Evolutionary conservation across 2,888 invertebrate genomes (phyloP).

Genomic region (Cacoxenus indagator): DNA sequence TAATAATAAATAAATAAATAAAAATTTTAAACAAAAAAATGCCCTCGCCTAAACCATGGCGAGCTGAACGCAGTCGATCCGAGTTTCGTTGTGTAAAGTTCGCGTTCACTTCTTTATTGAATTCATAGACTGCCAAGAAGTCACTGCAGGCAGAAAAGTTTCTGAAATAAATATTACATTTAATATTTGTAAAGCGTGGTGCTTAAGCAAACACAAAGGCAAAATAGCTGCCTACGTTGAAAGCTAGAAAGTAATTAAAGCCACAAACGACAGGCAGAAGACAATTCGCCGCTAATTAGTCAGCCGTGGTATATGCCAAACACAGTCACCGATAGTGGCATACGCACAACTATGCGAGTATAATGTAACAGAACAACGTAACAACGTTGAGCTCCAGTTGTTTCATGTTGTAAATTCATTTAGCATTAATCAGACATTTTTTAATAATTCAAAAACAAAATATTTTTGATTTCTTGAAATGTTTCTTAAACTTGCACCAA

Average conservation of each 20-base stretch:
- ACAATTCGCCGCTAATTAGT: not conserved
- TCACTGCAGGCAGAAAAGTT: not conserved
- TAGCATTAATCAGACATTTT: no score
- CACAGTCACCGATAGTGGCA: not conserved
- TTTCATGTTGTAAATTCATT: no score
- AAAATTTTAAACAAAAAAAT: no score
- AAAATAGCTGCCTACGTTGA: not conserved
- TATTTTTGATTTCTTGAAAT: no score
- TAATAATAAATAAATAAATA: no score
- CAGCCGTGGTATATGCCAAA: not conserved
- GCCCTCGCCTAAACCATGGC: no score
- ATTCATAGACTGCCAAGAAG: not conserved
- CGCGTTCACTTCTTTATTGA: not conserved
- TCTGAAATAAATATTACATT: constrained; percentile 2
- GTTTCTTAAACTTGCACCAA: no score
- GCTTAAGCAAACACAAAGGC: not conserved
- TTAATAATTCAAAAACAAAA: no score
- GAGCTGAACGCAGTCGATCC: not conserved
- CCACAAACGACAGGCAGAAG: not conserved
- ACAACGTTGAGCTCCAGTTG: no score
- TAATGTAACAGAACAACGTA: not conserved
- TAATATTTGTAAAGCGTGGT: not conserved
- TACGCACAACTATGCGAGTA: not conserved
- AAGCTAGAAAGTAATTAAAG: not conserved
- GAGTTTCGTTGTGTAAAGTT: not conserved